Conservation (phyloP, 2,113 vertebrate species). For the Canis aureus region DNA sequence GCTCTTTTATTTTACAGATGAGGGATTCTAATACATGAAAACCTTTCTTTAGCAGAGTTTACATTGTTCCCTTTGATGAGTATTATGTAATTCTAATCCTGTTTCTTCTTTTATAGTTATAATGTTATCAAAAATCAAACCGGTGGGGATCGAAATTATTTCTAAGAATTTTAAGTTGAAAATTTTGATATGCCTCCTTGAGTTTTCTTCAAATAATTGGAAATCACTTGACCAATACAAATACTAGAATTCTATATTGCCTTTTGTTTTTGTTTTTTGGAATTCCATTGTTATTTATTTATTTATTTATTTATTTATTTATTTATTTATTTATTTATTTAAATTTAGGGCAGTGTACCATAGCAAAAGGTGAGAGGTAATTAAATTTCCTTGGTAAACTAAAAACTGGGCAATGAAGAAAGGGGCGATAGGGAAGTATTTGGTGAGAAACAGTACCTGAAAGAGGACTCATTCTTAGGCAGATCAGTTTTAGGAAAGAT, state of each 20-base stretch:
- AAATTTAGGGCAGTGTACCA: neutral
- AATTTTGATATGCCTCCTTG: neutral
- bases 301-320: neutral
- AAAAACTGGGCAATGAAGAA: neutral
- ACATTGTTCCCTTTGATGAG: neutral
- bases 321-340: neutral
- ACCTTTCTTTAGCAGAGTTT: neutral
- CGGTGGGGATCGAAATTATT: neutral
- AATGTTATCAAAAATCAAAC: neutral
- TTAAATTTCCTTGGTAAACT: neutral
- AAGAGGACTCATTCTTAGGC: neutral
- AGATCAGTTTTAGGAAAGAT: neutral
- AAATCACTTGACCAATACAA: constrained; percentile 22
- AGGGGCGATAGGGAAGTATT: neutral
- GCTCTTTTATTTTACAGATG: neutral
- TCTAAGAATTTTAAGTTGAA: neutral
- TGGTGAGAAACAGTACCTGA: neutral
- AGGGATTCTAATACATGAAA: neutral
- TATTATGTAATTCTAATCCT: neutral
- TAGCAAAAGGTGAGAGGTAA: neutral
- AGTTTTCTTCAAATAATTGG: constrained; percentile 1
- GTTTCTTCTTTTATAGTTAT: neutral
- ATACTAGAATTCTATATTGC: neutral
- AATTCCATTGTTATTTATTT: neutral
- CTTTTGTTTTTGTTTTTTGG: neutral